These are phyloP conservation scores for Nomada fabriciana DNA, from an alignment of 2,888 invertebrate genomes.

Conservation along the genomic window DNA sequence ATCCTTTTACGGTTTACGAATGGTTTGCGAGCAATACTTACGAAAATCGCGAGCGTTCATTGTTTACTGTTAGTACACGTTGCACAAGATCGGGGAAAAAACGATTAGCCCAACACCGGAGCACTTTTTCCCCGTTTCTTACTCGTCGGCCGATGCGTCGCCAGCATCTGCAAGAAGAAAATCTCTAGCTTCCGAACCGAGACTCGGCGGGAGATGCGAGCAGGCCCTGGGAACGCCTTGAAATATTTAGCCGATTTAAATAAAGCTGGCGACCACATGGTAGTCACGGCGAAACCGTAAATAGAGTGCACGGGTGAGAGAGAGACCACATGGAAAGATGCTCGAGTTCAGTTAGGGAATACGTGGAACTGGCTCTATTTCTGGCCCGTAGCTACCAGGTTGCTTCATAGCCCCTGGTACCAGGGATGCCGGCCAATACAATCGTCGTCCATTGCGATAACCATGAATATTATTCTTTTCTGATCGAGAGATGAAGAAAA, in stretches of 20 bases:
- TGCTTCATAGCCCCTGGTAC: no score
- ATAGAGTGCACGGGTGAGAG: slow-evolving; percentile 57
- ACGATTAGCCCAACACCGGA: background rate
- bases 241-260: slow-evolving; percentile 54
- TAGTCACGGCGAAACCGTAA: slow-evolving; percentile 58
- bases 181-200: slow-evolving; percentile 21
- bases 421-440: slow-evolving; percentile 19
- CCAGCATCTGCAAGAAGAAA: slow-evolving; percentile 44
- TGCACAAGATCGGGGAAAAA: slow-evolving; percentile 6
- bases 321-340: slow-evolving; percentile 64
- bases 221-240: slow-evolving; percentile 50
- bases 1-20: no score
- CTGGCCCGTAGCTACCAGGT: slow-evolving; percentile 61
- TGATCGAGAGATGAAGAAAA: background rate
- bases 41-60: background rate
- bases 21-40: background rate
- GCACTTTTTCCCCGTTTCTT: slow-evolving; percentile 29
- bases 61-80: background rate
- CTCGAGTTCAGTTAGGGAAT: slow-evolving; percentile 45
- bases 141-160: background rate
- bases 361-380: slow-evolving; percentile 68
- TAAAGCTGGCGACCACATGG: slow-evolving; percentile 72
- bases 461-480: background rate
- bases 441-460: slow-evolving; percentile 7
- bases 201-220: slow-evolving; percentile 2